Conservation (phyloP, 1,140 invertebrate species). For the Saxidomus purpurata region DNA sequence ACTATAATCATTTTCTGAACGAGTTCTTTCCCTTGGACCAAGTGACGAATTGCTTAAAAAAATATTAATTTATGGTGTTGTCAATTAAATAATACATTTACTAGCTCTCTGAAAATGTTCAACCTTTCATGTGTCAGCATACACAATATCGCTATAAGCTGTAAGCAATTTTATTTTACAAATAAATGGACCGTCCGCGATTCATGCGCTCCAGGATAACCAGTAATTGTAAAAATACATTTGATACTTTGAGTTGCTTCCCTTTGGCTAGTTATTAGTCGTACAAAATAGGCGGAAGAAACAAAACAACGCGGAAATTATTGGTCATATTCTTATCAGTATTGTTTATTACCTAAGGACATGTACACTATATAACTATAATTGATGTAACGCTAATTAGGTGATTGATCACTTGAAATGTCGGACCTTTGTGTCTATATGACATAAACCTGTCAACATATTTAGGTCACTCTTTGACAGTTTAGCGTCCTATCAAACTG, state of each 20-base stretch:
- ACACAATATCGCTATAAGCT: too few species aligned
- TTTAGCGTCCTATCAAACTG: conserved; percentile 11
- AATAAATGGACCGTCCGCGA: too few species aligned
- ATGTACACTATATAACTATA: background rate
- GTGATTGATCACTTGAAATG: conserved; percentile 22
- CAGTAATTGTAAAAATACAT: background rate
- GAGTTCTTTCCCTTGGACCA: too few species aligned
- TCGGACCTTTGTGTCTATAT: conserved; percentile 35
- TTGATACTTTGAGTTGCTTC: background rate
- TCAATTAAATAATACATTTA: too few species aligned
- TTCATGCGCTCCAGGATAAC: too few species aligned
- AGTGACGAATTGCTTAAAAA: too few species aligned
- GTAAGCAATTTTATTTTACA: too few species aligned
- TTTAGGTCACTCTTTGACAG: conserved; percentile 20
- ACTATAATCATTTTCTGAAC: too few species aligned
- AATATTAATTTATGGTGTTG: too few species aligned
- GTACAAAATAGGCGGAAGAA: background rate
- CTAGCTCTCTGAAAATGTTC: too few species aligned
- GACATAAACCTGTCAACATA: conserved; percentile 36
- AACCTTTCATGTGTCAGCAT: too few species aligned
- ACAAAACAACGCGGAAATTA: background rate
- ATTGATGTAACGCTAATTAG: conserved; percentile 39
- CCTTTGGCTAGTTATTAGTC: background rate
- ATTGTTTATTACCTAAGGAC: background rate
- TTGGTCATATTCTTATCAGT: background rate